A percentile compares a stretch with the other conserved stretches of the same genome.
Conservation (phyloP, 2,888 invertebrate genomes). For the Nasonovia ribisnigri region DNA sequence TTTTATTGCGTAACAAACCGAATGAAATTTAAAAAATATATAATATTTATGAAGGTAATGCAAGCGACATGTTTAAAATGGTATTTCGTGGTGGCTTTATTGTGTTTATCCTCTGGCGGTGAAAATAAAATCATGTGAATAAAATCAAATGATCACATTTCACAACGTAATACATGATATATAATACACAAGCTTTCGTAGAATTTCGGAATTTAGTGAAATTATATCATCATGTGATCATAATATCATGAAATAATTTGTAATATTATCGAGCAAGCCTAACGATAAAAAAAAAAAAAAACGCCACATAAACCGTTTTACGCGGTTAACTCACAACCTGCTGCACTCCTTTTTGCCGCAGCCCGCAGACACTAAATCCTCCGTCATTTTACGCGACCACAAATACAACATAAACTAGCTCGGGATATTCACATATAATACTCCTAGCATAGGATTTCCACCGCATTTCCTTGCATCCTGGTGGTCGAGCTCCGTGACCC, state of each 20-base stretch:
- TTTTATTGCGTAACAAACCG: background rate
- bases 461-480: background rate
- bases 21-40: background rate
- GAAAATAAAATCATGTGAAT: no score
- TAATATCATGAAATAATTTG: background rate
- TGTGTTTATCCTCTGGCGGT: background rate
- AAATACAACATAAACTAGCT: background rate
- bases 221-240: background rate
- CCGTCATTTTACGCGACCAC: background rate
- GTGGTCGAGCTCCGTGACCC: background rate
- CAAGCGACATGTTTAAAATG: background rate
- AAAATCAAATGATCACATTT: background rate
- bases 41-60: background rate
- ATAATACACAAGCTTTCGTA: background rate
- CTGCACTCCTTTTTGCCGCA: background rate
- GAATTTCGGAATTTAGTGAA: background rate
- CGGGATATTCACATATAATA: background rate
- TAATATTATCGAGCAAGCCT: background rate
- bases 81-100: background rate
- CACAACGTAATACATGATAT: background rate
- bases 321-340: background rate
- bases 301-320: background rate
- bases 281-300: background rate
- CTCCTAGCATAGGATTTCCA: background rate
- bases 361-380: background rate